Conservation (phyloP, 2,113 vertebrate species). For the Oryzias curvinotus region DNA sequence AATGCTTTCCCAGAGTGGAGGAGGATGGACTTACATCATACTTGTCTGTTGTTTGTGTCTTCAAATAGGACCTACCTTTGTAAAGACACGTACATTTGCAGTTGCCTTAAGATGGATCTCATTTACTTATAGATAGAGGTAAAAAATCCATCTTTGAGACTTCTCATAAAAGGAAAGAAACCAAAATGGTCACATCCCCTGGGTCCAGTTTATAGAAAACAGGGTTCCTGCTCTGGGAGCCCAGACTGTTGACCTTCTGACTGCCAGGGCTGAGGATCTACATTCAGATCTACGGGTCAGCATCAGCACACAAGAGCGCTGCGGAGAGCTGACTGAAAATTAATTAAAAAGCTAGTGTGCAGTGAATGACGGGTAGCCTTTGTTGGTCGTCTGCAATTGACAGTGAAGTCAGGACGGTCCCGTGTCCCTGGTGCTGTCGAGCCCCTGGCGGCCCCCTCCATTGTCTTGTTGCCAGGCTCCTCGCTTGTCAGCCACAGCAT, state of each 20-base stretch:
- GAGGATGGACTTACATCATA: too few relatives aligned
- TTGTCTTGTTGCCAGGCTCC: constrained; percentile 87
- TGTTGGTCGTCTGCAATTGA: constrained; percentile 89
- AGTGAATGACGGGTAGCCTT: constrained; percentile 87
- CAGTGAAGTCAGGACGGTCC: constrained; percentile 87
- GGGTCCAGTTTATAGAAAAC: constrained; percentile 45
- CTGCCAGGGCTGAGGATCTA: constrained; percentile 57
- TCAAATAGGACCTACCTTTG: too few relatives aligned
- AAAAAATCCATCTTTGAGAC: too few relatives aligned
- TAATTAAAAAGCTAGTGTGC: constrained; percentile 97
- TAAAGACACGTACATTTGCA: too few relatives aligned
- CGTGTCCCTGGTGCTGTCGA: constrained; percentile 82
- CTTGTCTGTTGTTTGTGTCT: too few relatives aligned
- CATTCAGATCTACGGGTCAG: constrained; percentile 73
- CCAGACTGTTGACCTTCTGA: constrained; percentile 71
- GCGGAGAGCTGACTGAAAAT: constrained; percentile 93
- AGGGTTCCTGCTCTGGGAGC: constrained; percentile 51
- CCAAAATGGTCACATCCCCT: constrained; percentile 58
- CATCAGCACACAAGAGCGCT: constrained; percentile 72
- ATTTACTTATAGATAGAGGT: too few relatives aligned
- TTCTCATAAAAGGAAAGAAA: too few relatives aligned
- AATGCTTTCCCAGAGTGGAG: too few relatives aligned
- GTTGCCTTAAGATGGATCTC: too few relatives aligned
- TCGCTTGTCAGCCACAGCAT: constrained; percentile 87
- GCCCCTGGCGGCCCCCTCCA: constrained; percentile 86